phyloP scores from a whole-genome alignment of 2,797 vertebrate species.

The Tarsius wallacei region DNA sequence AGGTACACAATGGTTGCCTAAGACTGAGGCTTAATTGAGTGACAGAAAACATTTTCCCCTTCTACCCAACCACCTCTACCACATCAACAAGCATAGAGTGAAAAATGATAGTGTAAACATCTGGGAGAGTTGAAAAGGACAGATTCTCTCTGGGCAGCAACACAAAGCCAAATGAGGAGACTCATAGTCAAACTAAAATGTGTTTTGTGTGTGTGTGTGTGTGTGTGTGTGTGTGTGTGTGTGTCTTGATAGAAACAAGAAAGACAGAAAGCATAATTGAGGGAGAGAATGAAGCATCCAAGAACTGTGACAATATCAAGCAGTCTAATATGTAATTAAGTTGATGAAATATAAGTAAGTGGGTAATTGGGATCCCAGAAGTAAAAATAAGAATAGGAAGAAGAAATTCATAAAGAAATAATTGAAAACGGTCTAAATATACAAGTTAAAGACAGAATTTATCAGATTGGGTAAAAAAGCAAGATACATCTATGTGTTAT shows the following conservation, averaged over 20 bases:
- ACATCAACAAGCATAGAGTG: background rate
- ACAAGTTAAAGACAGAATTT: background rate
- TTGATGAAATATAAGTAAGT: background rate
- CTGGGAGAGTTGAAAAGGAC: background rate
- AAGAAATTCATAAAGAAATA: background rate
- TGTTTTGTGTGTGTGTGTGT: background rate
- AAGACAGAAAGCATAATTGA: background rate
- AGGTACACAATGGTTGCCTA: background rate
- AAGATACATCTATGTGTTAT: background rate
- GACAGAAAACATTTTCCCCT: background rate
- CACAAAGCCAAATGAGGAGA: background rate
- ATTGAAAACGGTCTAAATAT: background rate
- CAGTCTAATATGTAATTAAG: background rate
- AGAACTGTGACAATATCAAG: background rate
- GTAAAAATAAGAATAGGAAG: background rate
- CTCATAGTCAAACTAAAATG: background rate
- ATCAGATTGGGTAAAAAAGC: background rate
- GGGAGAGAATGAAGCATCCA: background rate
- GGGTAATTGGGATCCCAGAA: background rate
- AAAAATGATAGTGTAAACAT: background rate
- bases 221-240: too few relatives aligned
- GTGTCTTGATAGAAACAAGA: too few relatives aligned
- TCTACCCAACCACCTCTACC: too few relatives aligned
- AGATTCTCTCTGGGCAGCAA: background rate
- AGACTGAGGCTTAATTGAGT: background rate